A percentile compares a stretch with the other conserved stretches of the same genome.
Conservation (phyloP, 1,140 invertebrate genomes). For the Aradophagus sp. region DNA sequence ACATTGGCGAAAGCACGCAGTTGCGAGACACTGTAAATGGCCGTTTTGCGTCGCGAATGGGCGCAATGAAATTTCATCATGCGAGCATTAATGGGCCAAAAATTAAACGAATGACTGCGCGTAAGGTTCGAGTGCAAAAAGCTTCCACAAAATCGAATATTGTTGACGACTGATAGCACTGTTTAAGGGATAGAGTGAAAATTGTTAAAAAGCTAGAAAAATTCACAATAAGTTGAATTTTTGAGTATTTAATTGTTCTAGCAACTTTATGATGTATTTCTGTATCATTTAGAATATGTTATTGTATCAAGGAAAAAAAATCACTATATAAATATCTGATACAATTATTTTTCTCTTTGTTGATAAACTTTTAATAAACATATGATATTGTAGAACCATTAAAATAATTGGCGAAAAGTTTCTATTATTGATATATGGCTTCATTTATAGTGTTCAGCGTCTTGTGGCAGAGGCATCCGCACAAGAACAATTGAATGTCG, state of each 20-base stretch:
- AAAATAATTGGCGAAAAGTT: not conserved
- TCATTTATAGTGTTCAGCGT: conserved; percentile 85
- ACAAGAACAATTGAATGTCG: conserved; percentile 88
- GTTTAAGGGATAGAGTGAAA: too few species aligned
- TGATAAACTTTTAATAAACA: too few species aligned
- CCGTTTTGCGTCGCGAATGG: conserved; percentile 28
- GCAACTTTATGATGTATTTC: too few species aligned
- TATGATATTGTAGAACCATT: too few species aligned
- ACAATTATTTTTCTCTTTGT: too few species aligned
- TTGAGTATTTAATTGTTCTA: too few species aligned
- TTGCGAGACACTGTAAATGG: conserved; percentile 32
- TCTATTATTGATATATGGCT: not conserved
- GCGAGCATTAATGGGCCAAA: conserved; percentile 27
- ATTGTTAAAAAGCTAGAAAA: too few species aligned
- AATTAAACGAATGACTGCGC: conserved; percentile 17
- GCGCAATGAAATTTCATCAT: conserved; percentile 30
- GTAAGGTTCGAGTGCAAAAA: not conserved
- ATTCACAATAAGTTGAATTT: too few species aligned
- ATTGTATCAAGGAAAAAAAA: too few species aligned
- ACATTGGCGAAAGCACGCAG: conserved; percentile 23
- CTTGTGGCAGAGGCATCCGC: conserved; percentile 89
- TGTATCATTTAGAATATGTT: too few species aligned
- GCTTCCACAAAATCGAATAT: not conserved
- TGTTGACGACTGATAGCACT: not conserved
- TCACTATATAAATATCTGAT: too few species aligned